Conservation (phyloP, 1,140 invertebrate species). For the Sycophaga agraensis region DNA sequence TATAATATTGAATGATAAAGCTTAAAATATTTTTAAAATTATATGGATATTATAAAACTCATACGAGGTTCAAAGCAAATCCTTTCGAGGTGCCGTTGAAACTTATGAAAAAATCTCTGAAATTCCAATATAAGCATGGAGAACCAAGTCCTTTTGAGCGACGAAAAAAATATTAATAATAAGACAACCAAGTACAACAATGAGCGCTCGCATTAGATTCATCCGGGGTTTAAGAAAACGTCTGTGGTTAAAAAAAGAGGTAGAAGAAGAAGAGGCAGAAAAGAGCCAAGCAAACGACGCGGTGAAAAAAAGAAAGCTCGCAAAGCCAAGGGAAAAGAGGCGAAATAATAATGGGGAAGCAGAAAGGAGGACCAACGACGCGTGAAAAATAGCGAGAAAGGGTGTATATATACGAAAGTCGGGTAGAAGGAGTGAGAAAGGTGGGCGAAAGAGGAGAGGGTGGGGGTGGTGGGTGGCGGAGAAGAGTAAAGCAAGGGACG, state of each 20-base stretch:
- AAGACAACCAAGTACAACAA: not conserved
- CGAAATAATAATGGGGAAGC: conserved; percentile 7
- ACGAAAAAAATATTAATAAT: not conserved
- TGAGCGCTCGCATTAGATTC: conserved; percentile 8
- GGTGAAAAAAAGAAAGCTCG: not conserved
- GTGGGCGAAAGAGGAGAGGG: conserved; percentile 8
- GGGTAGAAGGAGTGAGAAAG: not conserved
- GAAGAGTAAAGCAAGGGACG: not conserved
- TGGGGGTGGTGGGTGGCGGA: not conserved
- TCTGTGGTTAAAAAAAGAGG: not conserved
- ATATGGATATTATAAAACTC: not conserved
- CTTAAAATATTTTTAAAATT: too few species aligned
- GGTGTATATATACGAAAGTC: too few species aligned
- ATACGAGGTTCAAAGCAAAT: not conserved
- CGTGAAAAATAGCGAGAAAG: conserved; percentile 14
- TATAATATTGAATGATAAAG: too few species aligned
- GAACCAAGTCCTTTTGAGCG: not conserved
- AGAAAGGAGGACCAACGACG: conserved; percentile 11
- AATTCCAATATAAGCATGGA: not conserved
- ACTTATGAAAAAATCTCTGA: not conserved
- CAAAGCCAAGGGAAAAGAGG: too few species aligned
- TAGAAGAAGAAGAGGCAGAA: not conserved
- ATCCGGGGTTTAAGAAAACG: conserved; percentile 1
- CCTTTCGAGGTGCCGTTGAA: too few species aligned
- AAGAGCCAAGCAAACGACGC: not conserved